Percentiles rank a stretch among this genome's conserved stretches.
phyloP scores from a whole-genome alignment of 2,797 vertebrate genomes.

The Muscicapa comitata region DNA sequence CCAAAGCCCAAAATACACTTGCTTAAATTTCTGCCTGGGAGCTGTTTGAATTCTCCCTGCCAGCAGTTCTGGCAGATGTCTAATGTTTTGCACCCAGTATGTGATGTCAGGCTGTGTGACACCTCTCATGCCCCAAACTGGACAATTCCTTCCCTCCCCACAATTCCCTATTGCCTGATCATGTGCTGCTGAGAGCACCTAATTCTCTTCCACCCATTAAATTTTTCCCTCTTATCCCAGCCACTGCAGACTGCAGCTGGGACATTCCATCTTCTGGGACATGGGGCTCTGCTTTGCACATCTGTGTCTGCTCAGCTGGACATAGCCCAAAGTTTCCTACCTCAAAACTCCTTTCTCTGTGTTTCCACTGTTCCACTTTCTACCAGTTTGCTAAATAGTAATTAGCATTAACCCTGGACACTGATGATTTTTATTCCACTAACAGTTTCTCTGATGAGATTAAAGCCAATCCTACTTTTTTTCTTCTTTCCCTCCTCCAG shows the following conservation, averaged over 20 bases:
- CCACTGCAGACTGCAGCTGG: background rate
- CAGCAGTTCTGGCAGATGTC: background rate
- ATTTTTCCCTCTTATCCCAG: background rate
- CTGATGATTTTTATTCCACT: background rate
- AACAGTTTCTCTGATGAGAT: background rate
- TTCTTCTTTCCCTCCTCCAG: background rate
- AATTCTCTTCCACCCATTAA: background rate
- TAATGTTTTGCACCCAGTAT: background rate
- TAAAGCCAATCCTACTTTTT: background rate
- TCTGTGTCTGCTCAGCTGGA: background rate
- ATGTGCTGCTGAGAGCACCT: background rate
- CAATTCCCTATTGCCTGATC: fast-evolving
- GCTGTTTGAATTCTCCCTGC: background rate
- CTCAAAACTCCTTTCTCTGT: background rate
- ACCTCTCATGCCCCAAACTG: background rate
- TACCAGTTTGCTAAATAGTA: background rate
- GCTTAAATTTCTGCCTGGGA: background rate
- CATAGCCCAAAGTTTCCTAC: background rate
- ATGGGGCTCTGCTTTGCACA: background rate
- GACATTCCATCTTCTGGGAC: fast-evolving
- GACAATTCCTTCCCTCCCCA: background rate
- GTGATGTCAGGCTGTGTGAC: background rate
- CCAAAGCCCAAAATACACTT: background rate
- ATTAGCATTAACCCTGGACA: background rate
- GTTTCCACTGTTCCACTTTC: background rate